phyloP scores from a whole-genome alignment of 2,797 vertebrate species.

The Neopelma chrysocephalum region DNA sequence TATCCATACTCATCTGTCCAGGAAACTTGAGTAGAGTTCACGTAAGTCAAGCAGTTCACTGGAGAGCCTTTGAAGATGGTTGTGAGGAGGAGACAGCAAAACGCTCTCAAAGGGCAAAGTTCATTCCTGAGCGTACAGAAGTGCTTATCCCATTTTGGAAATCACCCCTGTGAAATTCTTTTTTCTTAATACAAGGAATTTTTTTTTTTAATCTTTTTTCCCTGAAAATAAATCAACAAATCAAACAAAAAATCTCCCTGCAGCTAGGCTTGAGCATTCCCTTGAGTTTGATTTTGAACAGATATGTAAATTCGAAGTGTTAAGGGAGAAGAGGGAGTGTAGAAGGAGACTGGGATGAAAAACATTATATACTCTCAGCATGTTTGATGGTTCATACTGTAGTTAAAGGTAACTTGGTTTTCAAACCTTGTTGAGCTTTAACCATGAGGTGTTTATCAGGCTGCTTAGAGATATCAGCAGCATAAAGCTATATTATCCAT shows the following conservation, averaged over 20 bases:
- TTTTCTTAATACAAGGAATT: not conserved
- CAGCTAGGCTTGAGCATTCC: not conserved
- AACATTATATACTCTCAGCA: not conserved
- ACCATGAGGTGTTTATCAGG: not conserved
- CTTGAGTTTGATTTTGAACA: not conserved
- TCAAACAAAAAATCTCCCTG: not conserved
- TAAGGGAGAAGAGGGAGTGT: no score
- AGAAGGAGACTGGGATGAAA: not conserved
- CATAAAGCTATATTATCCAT: not conserved
- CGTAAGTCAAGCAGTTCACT: not conserved
- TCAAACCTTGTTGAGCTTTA: not conserved
- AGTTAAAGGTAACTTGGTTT: not conserved
- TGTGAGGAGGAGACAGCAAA: not conserved
- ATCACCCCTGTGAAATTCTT: not conserved
- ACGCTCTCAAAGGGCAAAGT: not conserved
- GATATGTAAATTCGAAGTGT: not conserved
- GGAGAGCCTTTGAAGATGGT: not conserved
- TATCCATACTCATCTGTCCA: not conserved
- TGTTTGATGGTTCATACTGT: not conserved
- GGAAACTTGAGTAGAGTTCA: not conserved
- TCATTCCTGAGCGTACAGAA: not conserved
- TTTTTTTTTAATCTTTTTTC: not conserved
- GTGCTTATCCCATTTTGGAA: not conserved
- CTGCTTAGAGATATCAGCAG: not conserved
- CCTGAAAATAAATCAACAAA: not conserved